Base-by-base conservation (phyloP, 1,140 invertebrate genomes). In the Apocrypta bakeri region DNA sequence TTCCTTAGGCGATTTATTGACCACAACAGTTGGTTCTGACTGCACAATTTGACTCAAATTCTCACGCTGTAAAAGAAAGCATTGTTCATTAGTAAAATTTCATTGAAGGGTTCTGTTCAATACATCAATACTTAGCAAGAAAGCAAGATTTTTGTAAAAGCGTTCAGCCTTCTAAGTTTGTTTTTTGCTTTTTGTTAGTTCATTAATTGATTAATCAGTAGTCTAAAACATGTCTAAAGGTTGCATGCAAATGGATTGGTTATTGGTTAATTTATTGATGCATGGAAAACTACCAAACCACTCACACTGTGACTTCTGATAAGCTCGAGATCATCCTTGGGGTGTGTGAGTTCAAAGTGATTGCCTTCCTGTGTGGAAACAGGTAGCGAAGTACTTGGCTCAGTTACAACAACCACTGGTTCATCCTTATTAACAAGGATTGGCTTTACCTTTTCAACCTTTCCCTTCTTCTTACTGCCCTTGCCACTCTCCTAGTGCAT, bases 301-400 rank as follows among this genome's bases (percentile, higher is more conserved):
- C 89, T 89, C 89, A 93, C 90, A 87, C 89, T 89, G 9, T 91
- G 90, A 88, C 88, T 91, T 84, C 83, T 87, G 85, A 93, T 92
- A 75, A 97, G 91, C 91, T 96, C 95, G 85, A 96, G 94, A 85
- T 96, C 95, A 92, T 97, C 96, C 92, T 97, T 97, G 77, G 96
- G 96, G 82, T 94, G 95, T 90, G 94, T 95, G 86, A 94, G 90
- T 85, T 96, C 95, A 92, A 97, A 97, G 91, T 95, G 95, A 93
- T 97, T 97, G 56, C 91, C 85, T 33, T 92, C 92, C 63, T 83
- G 75, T 37, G 76, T 81, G 27, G 79, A 81, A 33, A 87, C 71
- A 82, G 84, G 66, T 79, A 92, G 89, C 27, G 89, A 86, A 75
- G 84, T 72, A 84, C 79, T 88, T 84, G 85, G 78, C 84, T 91